Conservation (phyloP, 2,113 vertebrate genomes). For the Bujurquina vittata region DNA sequence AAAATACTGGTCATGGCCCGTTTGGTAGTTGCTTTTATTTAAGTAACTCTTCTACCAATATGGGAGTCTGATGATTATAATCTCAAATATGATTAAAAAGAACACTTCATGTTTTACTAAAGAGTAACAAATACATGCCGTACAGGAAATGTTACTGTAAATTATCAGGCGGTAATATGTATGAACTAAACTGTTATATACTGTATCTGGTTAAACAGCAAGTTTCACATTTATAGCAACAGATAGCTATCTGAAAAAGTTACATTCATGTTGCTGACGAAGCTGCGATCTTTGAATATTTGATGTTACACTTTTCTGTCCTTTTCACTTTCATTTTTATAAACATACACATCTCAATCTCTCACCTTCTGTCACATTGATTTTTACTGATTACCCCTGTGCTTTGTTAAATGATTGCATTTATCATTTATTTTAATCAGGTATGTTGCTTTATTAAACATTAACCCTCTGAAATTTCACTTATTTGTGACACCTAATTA, state of each 20-base stretch:
- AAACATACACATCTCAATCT: not conserved
- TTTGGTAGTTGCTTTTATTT: not conserved
- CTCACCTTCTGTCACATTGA: not conserved
- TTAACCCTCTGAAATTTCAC: not conserved
- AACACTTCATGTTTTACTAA: not conserved
- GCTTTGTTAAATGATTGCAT: constrained; percentile 13
- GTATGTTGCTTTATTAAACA: constrained; percentile 14
- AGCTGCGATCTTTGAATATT: constrained; percentile 12
- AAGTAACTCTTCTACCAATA: not conserved
- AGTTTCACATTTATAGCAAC: constrained; percentile 16
- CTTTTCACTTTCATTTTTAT: not conserved
- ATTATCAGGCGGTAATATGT: not conserved
- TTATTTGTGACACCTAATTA: constrained; percentile 36
- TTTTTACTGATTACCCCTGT: not conserved
- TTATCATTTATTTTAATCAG: constrained; percentile 21
- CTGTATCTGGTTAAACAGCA: constrained; percentile 4
- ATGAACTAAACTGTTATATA: not conserved
- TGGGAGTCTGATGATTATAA: not conserved
- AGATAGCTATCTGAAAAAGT: not conserved
- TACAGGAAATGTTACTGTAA: not conserved
- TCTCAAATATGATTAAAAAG: not conserved
- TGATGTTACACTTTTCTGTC: not conserved
- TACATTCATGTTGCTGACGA: constrained; percentile 53
- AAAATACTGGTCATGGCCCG: not conserved
- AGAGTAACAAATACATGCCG: not conserved